A percentile compares a stretch with the other conserved stretches of the same genome.
Evolutionary conservation across 1,140 invertebrate genomes (phyloP).

Genomic region (Bombus haemorrhoidalis): DNA sequence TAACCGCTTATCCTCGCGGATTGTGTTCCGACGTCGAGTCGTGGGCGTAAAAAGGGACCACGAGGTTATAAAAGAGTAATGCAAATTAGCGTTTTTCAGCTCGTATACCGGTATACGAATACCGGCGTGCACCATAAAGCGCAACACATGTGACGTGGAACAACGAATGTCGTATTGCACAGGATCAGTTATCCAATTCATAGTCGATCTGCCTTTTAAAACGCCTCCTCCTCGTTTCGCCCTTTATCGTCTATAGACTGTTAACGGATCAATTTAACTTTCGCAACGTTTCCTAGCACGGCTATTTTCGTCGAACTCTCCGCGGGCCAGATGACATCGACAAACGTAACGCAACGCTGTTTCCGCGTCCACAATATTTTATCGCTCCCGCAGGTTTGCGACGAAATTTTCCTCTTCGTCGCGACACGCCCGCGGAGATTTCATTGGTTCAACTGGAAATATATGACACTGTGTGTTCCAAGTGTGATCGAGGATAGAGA

Average conservation of each 20-base stretch:
- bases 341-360: not conserved
- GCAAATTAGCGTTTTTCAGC: conserved; percentile 59
- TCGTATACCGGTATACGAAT: not conserved
- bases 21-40: conserved; percentile 39
- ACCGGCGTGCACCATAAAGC: not conserved
- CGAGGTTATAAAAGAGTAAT: conserved; percentile 55
- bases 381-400: conserved; percentile 27
- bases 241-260: conserved; percentile 26
- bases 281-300: not conserved
- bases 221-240: conserved; percentile 29
- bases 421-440: conserved; percentile 2
- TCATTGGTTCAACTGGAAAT: not conserved
- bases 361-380: conserved; percentile 1
- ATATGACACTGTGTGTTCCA: not conserved
- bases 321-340: not conserved
- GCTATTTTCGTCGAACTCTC: not conserved
- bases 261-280: conserved; percentile 53
- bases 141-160: conserved; percentile 45
- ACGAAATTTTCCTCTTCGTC: conserved; percentile 20
- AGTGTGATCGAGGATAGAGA: no score
- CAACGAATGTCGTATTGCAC: conserved; percentile 41
- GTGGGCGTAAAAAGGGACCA: not conserved
- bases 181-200: conserved; percentile 44
- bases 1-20: conserved; percentile 62
- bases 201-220: conserved; percentile 36